These are phyloP conservation scores for Conger conger DNA, from an alignment of 2,113 vertebrate species.

Conservation along the genomic window DNA sequence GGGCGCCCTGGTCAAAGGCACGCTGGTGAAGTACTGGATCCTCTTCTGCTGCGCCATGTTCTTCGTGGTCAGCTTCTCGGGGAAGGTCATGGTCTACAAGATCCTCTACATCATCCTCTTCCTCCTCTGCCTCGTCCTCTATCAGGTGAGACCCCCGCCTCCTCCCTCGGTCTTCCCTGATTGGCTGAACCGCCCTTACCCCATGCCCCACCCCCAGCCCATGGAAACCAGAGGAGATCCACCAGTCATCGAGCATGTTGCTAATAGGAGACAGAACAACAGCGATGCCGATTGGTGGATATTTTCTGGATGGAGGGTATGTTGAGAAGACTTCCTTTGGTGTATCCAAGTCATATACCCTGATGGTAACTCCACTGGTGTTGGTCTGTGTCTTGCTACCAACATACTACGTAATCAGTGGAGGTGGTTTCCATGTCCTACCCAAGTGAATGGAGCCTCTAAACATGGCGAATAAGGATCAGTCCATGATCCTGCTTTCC, in stretches of 20 bases:
- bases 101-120: slow-evolving; percentile 71
- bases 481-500: background rate
- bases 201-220: background rate
- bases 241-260: no score
- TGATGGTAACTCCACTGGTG: no score
- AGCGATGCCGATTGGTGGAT: no score
- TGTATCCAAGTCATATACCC: no score
- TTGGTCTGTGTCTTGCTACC: no score
- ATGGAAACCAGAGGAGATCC: no score
- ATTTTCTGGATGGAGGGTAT: no score
- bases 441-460: slow-evolving; percentile 36
- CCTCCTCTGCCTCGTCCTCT: slow-evolving; percentile 64
- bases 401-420: no score
- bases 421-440: no score
- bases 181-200: no score
- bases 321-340: no score
- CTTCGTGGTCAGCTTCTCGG: slow-evolving; percentile 71
- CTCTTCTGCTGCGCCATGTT: slow-evolving; percentile 73
- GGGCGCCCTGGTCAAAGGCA: slow-evolving; percentile 61
- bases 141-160: slow-evolving; percentile 59
- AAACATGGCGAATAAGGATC: slow-evolving; percentile 29
- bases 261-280: no score
- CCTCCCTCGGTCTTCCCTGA: background rate
- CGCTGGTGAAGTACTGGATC: slow-evolving; percentile 72
- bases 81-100: slow-evolving; percentile 68